Conservation (phyloP, 2,113 vertebrate species). For the Hucho hucho region DNA sequence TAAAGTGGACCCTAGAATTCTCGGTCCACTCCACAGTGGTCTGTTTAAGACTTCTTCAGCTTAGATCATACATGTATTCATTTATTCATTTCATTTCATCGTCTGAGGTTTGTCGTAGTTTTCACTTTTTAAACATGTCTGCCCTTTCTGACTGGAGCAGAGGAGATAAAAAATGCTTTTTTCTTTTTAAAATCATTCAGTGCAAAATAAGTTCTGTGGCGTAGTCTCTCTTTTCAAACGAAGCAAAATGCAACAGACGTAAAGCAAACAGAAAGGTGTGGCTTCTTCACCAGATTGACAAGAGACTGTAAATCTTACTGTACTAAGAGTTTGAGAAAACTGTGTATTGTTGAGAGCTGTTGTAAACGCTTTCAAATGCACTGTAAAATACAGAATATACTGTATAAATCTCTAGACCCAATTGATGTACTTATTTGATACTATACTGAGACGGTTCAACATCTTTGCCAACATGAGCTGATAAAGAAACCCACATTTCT, state of each 20-base stretch:
- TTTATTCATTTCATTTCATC: constrained; percentile 63
- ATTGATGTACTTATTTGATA: neutral
- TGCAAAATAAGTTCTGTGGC: constrained; percentile 84
- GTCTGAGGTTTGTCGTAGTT: constrained; percentile 83
- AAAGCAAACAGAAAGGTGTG: constrained; percentile 63
- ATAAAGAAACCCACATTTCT: constrained; percentile 21
- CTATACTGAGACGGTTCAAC: neutral
- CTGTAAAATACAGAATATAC: neutral
- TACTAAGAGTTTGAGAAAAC: neutral
- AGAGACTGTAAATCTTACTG: neutral
- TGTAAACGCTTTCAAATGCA: neutral
- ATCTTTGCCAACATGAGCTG: constrained; percentile 15
- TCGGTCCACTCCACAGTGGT: constrained; percentile 89
- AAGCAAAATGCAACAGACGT: constrained; percentile 72
- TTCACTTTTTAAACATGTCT: constrained; percentile 73
- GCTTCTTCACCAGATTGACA: constrained; percentile 27
- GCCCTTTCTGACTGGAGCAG: constrained; percentile 78
- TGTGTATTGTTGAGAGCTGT: neutral
- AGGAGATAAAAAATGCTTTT: constrained; percentile 77
- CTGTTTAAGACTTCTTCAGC: constrained; percentile 85
- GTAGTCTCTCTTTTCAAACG: constrained; percentile 48
- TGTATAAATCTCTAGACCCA: neutral
- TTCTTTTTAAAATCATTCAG: constrained; percentile 72
- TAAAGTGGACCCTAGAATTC: constrained; percentile 75
- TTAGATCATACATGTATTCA: constrained; percentile 76